Percentiles rank a stretch among this genome's conserved stretches.
Evolutionary conservation across 2,113 vertebrate species (phyloP).

Genomic region (Verasper variegatus): DNA sequence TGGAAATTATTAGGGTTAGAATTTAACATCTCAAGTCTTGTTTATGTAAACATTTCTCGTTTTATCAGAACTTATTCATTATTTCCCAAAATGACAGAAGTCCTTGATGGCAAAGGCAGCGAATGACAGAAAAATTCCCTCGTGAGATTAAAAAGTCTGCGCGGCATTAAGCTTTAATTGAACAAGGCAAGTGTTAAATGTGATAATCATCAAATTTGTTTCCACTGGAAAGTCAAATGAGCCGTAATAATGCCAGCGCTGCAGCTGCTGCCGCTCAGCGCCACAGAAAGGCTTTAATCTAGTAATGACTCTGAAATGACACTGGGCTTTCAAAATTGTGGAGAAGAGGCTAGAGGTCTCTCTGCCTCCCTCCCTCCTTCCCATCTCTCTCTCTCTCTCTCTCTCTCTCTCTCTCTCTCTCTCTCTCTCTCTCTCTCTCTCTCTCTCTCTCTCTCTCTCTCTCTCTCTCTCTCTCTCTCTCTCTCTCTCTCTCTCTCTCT

Average conservation of each 20-base stretch:
- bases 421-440: slow-evolving; percentile 29
- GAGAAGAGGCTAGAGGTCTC: slow-evolving; percentile 73
- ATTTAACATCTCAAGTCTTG: too few relatives aligned
- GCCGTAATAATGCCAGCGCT: slow-evolving; percentile 62
- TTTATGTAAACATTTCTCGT: too few relatives aligned
- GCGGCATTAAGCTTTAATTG: slow-evolving; percentile 50
- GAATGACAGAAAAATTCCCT: neutral
- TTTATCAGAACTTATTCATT: neutral
- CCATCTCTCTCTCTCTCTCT: slow-evolving; percentile 53
- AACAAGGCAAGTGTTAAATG: slow-evolving; percentile 68
- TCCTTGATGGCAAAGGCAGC: neutral
- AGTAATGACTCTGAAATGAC: slow-evolving; percentile 79
- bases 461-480: too few relatives aligned
- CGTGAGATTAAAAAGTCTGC: slow-evolving; percentile 30
- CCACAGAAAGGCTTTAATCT: slow-evolving; percentile 69
- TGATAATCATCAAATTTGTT: slow-evolving; percentile 75
- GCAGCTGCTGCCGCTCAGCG: slow-evolving; percentile 53
- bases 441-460: too few relatives aligned
- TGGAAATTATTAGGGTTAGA: too few relatives aligned
- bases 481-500: slow-evolving; percentile 35
- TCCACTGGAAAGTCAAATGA: slow-evolving; percentile 73
- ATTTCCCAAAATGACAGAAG: neutral
- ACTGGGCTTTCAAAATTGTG: slow-evolving; percentile 58
- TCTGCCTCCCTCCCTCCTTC: slow-evolving; percentile 35
- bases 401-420: slow-evolving; percentile 25